Conservation (phyloP, 2,888 invertebrate species). For the Tanytarsus gracilentus region DNA sequence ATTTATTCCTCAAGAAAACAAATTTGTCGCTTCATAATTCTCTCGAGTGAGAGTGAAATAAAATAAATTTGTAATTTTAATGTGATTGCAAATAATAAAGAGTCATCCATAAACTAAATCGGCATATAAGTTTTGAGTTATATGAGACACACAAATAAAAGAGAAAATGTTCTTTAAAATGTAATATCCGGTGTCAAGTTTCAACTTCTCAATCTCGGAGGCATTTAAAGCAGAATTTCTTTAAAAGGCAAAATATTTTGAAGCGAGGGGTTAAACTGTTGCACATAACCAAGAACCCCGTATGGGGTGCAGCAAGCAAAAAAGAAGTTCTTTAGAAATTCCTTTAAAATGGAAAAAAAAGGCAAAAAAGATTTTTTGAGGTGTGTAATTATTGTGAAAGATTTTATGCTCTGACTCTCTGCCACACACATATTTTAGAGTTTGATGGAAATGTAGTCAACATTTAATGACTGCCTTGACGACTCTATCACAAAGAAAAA, state of each 20-base stretch:
- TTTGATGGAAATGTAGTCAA: constrained; percentile 6
- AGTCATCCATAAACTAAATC: background rate
- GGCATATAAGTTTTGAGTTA: background rate
- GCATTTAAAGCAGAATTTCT: background rate
- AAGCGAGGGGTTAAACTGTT: background rate
- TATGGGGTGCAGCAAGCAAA: background rate
- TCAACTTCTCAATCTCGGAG: background rate
- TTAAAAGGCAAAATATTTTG: background rate
- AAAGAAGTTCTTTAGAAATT: background rate
- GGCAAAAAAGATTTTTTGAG: background rate
- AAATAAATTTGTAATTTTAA: too few relatives aligned
- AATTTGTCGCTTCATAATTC: background rate
- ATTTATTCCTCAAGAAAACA: background rate
- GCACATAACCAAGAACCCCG: background rate
- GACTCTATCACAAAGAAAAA: background rate
- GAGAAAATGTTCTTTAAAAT: constrained; percentile 1
- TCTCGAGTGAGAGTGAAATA: too few relatives aligned
- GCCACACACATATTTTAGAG: too few relatives aligned
- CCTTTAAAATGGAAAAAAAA: background rate
- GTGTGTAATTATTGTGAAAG: constrained; percentile 25
- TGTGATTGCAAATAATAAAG: background rate
- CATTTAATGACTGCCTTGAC: constrained; percentile 14
- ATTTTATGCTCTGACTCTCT: constrained; percentile 2
- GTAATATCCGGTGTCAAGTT: constrained; percentile 26
- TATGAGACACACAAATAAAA: background rate